Evolutionary conservation across 2,797 vertebrate genomes (phyloP).

Genomic region (Eidolon dupreanum): DNA sequence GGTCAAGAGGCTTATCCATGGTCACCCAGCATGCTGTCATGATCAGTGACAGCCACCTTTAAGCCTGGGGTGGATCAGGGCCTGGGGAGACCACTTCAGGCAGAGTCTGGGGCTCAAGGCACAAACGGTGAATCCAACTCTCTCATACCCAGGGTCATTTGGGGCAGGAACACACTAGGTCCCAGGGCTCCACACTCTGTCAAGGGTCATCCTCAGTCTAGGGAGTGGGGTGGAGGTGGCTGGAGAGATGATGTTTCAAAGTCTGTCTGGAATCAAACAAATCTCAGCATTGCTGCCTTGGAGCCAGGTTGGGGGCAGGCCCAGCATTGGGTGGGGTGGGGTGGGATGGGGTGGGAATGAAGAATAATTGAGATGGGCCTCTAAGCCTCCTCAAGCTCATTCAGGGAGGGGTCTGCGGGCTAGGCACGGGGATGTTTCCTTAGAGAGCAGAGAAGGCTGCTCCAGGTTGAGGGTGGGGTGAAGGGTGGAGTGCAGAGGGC

Average conservation of each 20-base stretch:
- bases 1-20: not conserved
- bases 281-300: accelerated
- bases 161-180: not conserved
- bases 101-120: not conserved
- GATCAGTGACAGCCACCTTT: not conserved
- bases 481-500: not conserved
- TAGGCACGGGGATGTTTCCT: too few species aligned
- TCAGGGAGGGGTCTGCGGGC: not conserved
- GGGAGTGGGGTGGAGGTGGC: not conserved
- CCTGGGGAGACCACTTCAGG: not conserved
- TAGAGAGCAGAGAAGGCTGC: too few species aligned
- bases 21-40: not conserved
- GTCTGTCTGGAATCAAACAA: not conserved
- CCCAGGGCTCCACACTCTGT: not conserved
- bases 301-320: not conserved
- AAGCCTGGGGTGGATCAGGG: not conserved
- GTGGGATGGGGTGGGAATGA: too few species aligned
- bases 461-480: not conserved
- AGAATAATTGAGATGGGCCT: not conserved
- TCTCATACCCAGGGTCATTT: not conserved
- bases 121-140: too few species aligned
- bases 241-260: not conserved
- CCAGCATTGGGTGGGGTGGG: accelerated
- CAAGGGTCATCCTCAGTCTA: not conserved
- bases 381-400: not conserved